Base-by-base conservation (phyloP, 2,888 invertebrate species). In the Rhopalosiphum nymphaeae region DNA sequence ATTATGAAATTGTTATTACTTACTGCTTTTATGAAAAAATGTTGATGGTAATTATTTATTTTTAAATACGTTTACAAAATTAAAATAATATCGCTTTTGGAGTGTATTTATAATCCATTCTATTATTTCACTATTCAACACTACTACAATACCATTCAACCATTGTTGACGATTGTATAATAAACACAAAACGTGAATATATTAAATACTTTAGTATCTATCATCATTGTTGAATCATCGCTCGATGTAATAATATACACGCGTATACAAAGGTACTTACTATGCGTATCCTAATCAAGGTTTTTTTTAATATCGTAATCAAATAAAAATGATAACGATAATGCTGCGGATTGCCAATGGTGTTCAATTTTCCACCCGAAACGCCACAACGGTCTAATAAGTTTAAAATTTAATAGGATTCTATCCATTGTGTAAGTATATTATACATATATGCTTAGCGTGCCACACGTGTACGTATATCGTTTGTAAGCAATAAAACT, bases 111-210 rank as follows among this genome's bases (percentile, higher is more conserved):
- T 89, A 57, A 61, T 57, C 57, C 46, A 4, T 61, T 61, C n/a
- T 29, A 46, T 61, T 57, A 29, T 90, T 78, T 42, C 46, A 78
- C 25, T 78, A 78, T 78, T 78, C 21, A 78, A 36, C 21, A 78
- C 21, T 78, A 21, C 78, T 78, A 36, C 78, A 78, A 78, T 78
- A 36, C 36, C 36, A 78, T 21, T 36, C 36, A 36, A 16, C 36
- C 26, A 91, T 91, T 84, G 78, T 91, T 21, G 78, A 53, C 91
- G 91, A 53, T 78, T 91, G 78, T 91, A 53, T 91, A 91, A 91
- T 49, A 25, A 91, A 46, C 90, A 90, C 90, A 90, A 90, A 91
- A 91, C 29, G 78, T 78, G 91, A 84, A 91, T 91, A 91, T 29
- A 78, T 78, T 53, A 91, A 90, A 67, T 29, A 91, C 49, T 91